Conservation (phyloP, 2,888 invertebrate species). For the Hemistola chrysoprasaria region DNA sequence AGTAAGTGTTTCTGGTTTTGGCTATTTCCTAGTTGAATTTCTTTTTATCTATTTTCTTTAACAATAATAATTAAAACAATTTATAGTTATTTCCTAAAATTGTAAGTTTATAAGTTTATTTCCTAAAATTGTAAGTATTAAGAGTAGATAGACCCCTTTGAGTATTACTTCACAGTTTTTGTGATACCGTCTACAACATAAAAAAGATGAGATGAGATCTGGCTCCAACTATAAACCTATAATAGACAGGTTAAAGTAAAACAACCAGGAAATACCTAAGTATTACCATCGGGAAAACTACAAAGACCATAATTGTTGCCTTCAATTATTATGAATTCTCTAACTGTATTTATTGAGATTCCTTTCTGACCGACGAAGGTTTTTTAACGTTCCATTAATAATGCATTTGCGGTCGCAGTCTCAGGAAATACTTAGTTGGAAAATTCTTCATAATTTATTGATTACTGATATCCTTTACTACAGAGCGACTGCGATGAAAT, state of each 20-base stretch:
- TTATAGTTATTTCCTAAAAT: no score
- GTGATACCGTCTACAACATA: no score
- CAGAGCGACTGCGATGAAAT: background rate
- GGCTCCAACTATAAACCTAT: no score
- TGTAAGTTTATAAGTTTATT: no score
- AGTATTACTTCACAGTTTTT: no score
- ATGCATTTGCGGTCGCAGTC: constrained; percentile 10
- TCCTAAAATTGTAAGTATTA: no score
- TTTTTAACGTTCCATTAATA: constrained; percentile 13
- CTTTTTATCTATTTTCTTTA: no score
- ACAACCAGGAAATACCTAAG: constrained; percentile 2
- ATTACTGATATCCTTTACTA: constrained; percentile 1
- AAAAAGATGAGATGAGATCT: no score
- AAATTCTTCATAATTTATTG: constrained; percentile 5
- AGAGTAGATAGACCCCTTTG: no score
- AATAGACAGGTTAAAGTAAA: constrained; percentile 1
- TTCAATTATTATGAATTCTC: background rate
- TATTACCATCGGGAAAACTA: constrained; percentile 1
- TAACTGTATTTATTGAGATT: constrained; percentile 11
- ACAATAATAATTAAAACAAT: no score
- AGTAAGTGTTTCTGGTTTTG: no score
- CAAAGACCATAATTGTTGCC: constrained; percentile 4
- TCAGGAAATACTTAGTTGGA: constrained; percentile 17
- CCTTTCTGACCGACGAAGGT: constrained; percentile 1
- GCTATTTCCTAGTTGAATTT: no score